Evolutionary conservation across 2,113 vertebrate species (phyloP).

Genomic region (Callaeas wilsoni): DNA sequence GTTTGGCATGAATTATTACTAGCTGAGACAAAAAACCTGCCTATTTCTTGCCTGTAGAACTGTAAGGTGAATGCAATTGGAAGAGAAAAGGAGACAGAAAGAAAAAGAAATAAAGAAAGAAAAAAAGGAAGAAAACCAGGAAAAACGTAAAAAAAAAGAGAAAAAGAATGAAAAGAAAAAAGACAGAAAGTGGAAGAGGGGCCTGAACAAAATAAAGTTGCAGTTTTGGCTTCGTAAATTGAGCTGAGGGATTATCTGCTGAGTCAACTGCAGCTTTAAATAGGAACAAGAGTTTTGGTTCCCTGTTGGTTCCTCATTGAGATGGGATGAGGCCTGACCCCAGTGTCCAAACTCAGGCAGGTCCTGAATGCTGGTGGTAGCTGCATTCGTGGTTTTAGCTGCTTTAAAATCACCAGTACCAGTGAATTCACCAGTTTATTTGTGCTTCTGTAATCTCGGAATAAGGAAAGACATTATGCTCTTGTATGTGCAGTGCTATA

Average conservation of each 20-base stretch:
- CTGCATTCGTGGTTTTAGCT: background rate
- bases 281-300: background rate
- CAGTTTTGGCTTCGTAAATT: background rate
- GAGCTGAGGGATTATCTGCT: background rate
- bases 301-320: background rate
- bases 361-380: background rate
- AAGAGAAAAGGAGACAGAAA: background rate
- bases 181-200: too few relatives aligned
- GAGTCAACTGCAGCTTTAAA: background rate
- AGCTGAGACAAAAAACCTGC: background rate
- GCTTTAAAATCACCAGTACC: background rate
- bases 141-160: too few relatives aligned
- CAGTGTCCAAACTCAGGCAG: background rate
- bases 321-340: background rate
- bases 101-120: too few relatives aligned
- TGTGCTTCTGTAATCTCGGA: background rate
- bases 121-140: fast-evolving
- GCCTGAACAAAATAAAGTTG: background rate
- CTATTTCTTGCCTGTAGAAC: background rate
- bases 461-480: background rate
- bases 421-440: background rate
- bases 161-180: too few relatives aligned
- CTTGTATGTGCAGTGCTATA: background rate
- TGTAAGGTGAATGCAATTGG: background rate
- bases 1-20: background rate